Conservation (phyloP, 2,113 vertebrate species). For the Oreochromis niloticus region DNA sequence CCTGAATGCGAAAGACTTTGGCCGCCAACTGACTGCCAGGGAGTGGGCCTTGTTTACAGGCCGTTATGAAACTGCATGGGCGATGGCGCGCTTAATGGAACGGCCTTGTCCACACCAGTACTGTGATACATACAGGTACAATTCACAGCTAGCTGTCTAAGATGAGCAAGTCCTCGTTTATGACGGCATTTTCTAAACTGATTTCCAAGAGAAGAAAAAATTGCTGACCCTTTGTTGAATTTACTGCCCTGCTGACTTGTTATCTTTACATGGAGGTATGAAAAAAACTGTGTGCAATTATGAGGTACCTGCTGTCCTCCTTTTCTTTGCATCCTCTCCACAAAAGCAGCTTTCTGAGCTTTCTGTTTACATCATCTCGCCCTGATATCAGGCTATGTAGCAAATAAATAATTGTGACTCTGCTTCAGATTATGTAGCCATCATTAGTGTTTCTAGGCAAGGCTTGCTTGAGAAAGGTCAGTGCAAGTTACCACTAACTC, state of each 20-base stretch:
- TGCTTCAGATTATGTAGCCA: not conserved
- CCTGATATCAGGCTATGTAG: not conserved
- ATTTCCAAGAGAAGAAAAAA: not conserved
- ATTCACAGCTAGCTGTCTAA: not conserved
- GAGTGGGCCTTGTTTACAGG: constrained; percentile 94
- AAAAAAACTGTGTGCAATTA: not conserved
- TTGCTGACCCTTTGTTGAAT: not conserved
- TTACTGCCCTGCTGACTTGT: not conserved
- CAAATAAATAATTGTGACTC: not conserved
- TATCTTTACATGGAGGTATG: not conserved
- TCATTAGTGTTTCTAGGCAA: not conserved
- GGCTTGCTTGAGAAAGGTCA: not conserved
- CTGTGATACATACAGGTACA: constrained; percentile 72
- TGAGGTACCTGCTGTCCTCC: not conserved
- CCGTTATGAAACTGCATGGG: constrained; percentile 79
- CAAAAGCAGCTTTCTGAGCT: not conserved
- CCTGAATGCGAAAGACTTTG: constrained; percentile 78
- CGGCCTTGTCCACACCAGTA: constrained; percentile 82
- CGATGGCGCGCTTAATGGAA: constrained; percentile 83
- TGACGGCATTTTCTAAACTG: not conserved
- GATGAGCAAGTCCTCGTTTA: not conserved
- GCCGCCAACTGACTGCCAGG: constrained; percentile 80
- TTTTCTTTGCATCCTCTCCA: not conserved
- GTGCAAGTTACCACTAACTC: not conserved
- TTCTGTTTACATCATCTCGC: not conserved